Conservation (phyloP, 2,888 invertebrate genomes). For the Eupsilia transversa region DNA sequence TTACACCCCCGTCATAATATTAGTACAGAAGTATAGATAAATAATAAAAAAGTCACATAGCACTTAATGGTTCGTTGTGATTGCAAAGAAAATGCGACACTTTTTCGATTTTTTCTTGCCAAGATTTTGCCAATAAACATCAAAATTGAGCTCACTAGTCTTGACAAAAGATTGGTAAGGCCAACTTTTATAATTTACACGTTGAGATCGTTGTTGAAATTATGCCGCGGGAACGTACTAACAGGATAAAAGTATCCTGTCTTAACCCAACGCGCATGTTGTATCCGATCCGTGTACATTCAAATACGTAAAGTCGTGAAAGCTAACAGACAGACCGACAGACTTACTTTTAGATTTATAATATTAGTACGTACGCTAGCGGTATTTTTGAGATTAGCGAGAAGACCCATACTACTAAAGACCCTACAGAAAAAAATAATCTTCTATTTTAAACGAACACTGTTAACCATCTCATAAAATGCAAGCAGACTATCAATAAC, state of each 20-base stretch:
- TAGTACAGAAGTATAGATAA: no score
- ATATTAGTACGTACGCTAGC: background rate
- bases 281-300: no score
- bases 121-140: background rate
- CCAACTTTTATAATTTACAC: background rate
- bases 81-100: background rate
- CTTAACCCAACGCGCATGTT: no score
- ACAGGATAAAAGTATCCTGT: background rate
- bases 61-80: background rate
- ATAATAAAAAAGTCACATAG: background rate
- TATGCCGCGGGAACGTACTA: background rate
- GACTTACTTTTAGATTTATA: background rate
- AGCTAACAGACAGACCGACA: background rate
- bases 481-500: conserved; percentile 2
- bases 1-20: no score
- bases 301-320: background rate
- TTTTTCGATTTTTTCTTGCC: background rate
- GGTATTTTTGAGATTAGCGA: background rate
- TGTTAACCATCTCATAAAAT: background rate
- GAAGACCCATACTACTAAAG: background rate
- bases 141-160: background rate
- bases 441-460: background rate
- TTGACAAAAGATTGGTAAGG: background rate
- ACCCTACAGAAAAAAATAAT: background rate
- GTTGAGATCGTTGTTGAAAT: background rate